Conservation (phyloP, 2,888 invertebrate species). For the Erannis defoliaria region DNA sequence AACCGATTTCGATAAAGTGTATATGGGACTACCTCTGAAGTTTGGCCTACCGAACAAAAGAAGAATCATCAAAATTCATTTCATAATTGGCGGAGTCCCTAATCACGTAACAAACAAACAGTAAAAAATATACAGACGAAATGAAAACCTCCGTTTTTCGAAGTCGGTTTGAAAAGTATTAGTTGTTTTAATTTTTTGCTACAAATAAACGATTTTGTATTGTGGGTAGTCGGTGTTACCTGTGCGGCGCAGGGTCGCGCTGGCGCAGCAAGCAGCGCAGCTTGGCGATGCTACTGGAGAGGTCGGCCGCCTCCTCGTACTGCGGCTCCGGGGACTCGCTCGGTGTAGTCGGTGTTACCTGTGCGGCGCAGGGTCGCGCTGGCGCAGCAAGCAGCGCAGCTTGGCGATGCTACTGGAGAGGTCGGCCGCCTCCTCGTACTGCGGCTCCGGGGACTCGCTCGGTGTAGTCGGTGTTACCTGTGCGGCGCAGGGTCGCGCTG, state of each 20-base stretch:
- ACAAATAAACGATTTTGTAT: too few relatives aligned
- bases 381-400: constrained; percentile 88
- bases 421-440: constrained; percentile 91
- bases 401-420: constrained; percentile 91
- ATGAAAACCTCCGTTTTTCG: too few relatives aligned
- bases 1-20: too few relatives aligned
- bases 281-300: constrained; percentile 91
- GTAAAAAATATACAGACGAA: too few relatives aligned
- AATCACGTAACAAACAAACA: too few relatives aligned
- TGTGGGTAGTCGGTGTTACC: constrained; percentile 13
- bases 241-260: constrained; percentile 57
- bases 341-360: constrained; percentile 37
- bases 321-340: constrained; percentile 89
- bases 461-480: constrained; percentile 38
- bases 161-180: too few relatives aligned
- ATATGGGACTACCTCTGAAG: too few relatives aligned
- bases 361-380: constrained; percentile 66
- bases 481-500: constrained; percentile 73
- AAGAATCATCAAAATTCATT: too few relatives aligned
- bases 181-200: too few relatives aligned
- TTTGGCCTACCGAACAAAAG: too few relatives aligned
- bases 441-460: constrained; percentile 88
- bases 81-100: too few relatives aligned
- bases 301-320: constrained; percentile 91
- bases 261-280: constrained; percentile 89